Conservation (phyloP, 2,888 invertebrate species). For the Tillus elongatus region DNA sequence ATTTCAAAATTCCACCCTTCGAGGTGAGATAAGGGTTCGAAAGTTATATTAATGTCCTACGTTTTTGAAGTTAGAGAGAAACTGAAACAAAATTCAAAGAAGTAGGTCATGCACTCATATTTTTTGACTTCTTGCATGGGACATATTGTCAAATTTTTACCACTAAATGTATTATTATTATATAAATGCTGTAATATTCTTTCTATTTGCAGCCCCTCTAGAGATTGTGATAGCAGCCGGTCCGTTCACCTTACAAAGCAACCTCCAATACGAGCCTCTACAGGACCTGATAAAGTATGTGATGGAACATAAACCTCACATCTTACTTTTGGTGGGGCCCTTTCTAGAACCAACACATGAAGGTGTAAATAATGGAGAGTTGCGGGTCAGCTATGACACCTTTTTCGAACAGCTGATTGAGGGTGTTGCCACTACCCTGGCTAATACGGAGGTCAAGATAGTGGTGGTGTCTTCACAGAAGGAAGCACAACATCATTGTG, state of each 20-base stretch:
- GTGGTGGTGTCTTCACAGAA: conserved; percentile 55
- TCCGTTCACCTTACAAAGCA: conserved; percentile 72
- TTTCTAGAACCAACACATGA: conserved; percentile 67
- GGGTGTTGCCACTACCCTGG: conserved; percentile 54
- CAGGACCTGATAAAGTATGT: conserved; percentile 65
- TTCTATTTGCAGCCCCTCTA: conserved; percentile 50
- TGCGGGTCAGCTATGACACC: conserved; percentile 61
- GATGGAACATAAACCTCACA: conserved; percentile 60
- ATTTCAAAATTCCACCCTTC: too few species aligned
- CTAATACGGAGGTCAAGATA: conserved; percentile 28
- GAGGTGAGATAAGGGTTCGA: too few species aligned
- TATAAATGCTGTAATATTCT: too few species aligned
- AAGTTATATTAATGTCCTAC: too few species aligned
- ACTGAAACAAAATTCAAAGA: too few species aligned
- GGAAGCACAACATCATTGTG: conserved; percentile 68
- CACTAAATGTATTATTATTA: too few species aligned
- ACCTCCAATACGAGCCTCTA: conserved; percentile 71
- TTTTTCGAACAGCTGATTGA: conserved; percentile 65
- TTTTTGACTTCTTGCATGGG: too few species aligned
- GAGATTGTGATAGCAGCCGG: conserved; percentile 71
- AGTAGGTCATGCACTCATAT: too few species aligned
- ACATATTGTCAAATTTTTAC: too few species aligned
- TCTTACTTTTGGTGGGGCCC: conserved; percentile 76
- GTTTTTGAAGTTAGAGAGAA: too few species aligned
- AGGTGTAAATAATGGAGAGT: conserved; percentile 48